A percentile compares a stretch with the other conserved stretches of the same genome.
Evolutionary conservation across 2,888 invertebrate species (phyloP).

Genomic region (Stictocephala bisonia): DNA sequence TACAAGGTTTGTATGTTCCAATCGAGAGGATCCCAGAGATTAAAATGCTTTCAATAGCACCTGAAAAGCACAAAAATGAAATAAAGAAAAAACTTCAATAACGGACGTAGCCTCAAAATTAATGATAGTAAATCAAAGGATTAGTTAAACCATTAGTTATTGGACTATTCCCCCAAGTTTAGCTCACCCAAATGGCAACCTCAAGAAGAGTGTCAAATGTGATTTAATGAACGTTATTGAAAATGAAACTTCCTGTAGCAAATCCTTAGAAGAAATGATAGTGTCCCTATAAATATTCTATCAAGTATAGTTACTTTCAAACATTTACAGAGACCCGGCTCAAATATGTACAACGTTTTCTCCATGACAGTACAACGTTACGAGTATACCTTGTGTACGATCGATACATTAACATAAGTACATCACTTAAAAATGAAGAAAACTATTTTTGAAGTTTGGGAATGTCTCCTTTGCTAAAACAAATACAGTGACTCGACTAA

Average conservation of each 20-base stretch:
- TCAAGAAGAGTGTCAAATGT: slow-evolving; percentile 12
- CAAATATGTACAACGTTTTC: too few species aligned
- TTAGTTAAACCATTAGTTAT: too few species aligned
- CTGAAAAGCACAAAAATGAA: neutral
- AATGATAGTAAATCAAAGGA: neutral
- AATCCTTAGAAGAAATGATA: neutral
- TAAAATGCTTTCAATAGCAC: neutral
- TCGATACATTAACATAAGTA: too few species aligned
- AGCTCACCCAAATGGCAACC: neutral
- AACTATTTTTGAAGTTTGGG: too few species aligned
- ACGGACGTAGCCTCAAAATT: neutral
- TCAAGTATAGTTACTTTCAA: too few species aligned
- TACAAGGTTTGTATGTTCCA: neutral
- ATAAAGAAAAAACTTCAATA: neutral
- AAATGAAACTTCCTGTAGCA: neutral
- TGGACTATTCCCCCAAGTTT: neutral
- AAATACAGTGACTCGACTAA: too few species aligned
- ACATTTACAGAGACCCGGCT: too few species aligned
- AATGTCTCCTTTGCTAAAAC: too few species aligned
- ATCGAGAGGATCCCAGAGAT: neutral
- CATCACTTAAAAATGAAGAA: too few species aligned
- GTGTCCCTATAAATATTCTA: too few species aligned
- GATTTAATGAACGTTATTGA: neutral
- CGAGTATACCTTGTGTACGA: too few species aligned
- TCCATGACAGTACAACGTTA: too few species aligned